phyloP scores from a whole-genome alignment of 2,797 vertebrate species.

The Clarias laeviceps region DNA sequence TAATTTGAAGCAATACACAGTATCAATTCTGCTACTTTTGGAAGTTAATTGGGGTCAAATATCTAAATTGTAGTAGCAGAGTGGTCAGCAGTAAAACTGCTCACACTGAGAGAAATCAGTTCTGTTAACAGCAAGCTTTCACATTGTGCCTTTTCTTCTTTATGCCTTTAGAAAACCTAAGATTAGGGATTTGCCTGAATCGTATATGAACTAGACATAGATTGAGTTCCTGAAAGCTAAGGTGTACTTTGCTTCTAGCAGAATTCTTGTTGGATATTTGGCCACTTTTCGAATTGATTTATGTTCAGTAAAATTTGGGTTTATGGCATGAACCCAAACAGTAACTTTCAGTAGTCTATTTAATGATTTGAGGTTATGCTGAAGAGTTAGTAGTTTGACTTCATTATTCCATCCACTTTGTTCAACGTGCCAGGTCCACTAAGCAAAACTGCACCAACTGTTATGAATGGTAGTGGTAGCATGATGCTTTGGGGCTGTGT shows the following conservation, averaged over 20 bases:
- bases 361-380: no score
- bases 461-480: no score
- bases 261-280: no score
- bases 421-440: no score
- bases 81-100: conserved; percentile 51
- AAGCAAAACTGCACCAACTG: no score
- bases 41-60: conserved; percentile 65
- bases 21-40: conserved; percentile 54
- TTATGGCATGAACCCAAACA: no score
- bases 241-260: not conserved
- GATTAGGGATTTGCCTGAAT: conserved; percentile 46
- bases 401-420: no score
- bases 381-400: no score
- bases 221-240: not conserved
- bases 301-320: no score
- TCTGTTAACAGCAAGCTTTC: conserved; percentile 35
- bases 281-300: no score
- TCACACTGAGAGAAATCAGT: conserved; percentile 45
- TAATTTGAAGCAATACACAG: conserved; percentile 56
- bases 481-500: no score
- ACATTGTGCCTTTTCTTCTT: conserved; percentile 19
- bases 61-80: conserved; percentile 31
- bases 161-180: conserved; percentile 44
- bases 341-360: no score
- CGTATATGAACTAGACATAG: conserved; percentile 27